Conservation (phyloP, 2,888 invertebrate genomes). For the Acrobasis consociella region DNA sequence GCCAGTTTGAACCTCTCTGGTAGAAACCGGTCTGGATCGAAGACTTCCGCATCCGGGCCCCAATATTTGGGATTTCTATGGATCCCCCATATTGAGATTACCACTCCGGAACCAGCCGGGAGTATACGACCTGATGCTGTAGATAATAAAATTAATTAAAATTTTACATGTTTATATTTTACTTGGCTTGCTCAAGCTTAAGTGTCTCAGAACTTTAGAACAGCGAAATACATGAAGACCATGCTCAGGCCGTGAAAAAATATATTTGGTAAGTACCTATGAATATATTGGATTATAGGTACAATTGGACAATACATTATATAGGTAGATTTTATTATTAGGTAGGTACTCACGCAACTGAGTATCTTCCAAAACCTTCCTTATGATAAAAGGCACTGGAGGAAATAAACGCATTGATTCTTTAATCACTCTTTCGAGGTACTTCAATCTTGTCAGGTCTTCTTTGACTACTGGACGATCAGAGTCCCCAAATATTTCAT, state of each 20-base stretch:
- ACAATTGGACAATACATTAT: too few relatives aligned
- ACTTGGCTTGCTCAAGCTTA: too few relatives aligned
- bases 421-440: slow-evolving; percentile 67
- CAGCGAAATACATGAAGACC: too few relatives aligned
- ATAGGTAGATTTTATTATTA: too few relatives aligned
- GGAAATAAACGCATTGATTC: slow-evolving; percentile 69
- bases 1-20: slow-evolving; percentile 73
- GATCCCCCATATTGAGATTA: slow-evolving; percentile 72
- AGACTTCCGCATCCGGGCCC: slow-evolving; percentile 83
- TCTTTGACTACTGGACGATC: slow-evolving; percentile 62
- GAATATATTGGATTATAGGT: too few relatives aligned
- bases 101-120: slow-evolving; percentile 74
- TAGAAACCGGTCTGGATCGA: slow-evolving; percentile 84
- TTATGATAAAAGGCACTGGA: slow-evolving; percentile 69
- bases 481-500: slow-evolving; percentile 60
- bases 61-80: slow-evolving; percentile 83
- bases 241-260: too few relatives aligned
- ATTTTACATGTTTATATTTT: background rate
- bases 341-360: slow-evolving; percentile 60
- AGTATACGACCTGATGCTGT: slow-evolving; percentile 64
- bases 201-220: too few relatives aligned
- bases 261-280: too few relatives aligned
- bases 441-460: slow-evolving; percentile 60
- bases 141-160: too few relatives aligned
- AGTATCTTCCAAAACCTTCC: slow-evolving; percentile 66